Conservation (phyloP, 2,888 invertebrate species). For the Copidosoma aretas region DNA sequence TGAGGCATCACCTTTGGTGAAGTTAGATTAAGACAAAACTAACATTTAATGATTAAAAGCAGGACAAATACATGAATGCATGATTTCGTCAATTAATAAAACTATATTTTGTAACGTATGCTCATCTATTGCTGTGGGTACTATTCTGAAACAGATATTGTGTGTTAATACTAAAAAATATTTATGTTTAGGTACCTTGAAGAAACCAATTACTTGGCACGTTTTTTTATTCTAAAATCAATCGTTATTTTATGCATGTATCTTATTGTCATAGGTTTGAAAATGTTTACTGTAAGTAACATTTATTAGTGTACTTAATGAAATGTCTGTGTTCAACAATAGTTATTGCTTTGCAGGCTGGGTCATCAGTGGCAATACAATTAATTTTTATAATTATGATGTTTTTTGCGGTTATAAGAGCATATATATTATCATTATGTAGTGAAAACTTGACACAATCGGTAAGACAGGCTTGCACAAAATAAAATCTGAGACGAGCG, state of each 20-base stretch:
- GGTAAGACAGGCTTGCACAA: not conserved
- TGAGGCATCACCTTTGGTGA: too few species aligned
- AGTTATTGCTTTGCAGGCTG: not conserved
- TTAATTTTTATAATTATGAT: not conserved
- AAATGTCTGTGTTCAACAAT: not conserved
- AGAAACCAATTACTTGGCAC: slow-evolving; percentile 2
- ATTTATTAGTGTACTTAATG: not conserved
- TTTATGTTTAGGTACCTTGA: slow-evolving; percentile 2
- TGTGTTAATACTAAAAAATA: too few species aligned
- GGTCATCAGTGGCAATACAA: not conserved
- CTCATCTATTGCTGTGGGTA: too few species aligned
- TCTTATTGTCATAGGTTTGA: not conserved
- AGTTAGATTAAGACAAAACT: too few species aligned
- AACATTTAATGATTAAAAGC: too few species aligned
- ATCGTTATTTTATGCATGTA: not conserved
- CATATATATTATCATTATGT: not conserved
- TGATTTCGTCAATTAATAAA: too few species aligned
- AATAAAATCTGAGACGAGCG: too few species aligned
- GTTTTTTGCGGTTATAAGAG: not conserved
- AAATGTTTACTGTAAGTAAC: slow-evolving; percentile 4
- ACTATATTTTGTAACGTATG: too few species aligned
- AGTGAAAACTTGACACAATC: not conserved
- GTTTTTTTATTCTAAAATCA: slow-evolving; percentile 1
- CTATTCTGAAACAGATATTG: too few species aligned
- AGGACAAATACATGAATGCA: too few species aligned